Evolutionary conservation across 2,113 vertebrate species (phyloP).

Genomic region (Anoplopoma fimbria): DNA sequence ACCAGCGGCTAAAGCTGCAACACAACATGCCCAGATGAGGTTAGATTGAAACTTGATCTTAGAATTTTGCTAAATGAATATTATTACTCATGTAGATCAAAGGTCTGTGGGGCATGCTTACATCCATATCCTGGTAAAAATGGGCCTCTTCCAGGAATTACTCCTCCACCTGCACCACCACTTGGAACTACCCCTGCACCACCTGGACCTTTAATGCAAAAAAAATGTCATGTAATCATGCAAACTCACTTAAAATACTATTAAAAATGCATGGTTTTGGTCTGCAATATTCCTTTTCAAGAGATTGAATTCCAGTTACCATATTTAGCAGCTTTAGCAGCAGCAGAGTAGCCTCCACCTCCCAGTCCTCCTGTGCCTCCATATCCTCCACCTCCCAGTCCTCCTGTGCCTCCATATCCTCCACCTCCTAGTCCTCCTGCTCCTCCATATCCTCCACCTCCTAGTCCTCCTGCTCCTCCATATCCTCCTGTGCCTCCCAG

Average conservation of each 20-base stretch:
- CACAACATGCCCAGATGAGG: conserved; percentile 6
- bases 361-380: conserved; percentile 30
- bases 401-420: conserved; percentile 26
- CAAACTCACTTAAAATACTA: background rate
- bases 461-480: conserved; percentile 3
- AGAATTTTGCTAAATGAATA: background rate
- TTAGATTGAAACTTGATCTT: conserved; percentile 9
- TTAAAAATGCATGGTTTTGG: background rate
- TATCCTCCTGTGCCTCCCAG: conserved; percentile 24
- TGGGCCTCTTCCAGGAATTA: conserved; percentile 44
- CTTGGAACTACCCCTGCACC: conserved; percentile 47
- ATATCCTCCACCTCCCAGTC: background rate
- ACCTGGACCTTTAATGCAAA: conserved; percentile 43
- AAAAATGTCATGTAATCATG: background rate
- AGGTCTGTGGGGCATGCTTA: conserved; percentile 26
- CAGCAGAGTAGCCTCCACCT: conserved; percentile 47
- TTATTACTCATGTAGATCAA: background rate
- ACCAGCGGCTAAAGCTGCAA: conserved; percentile 61
- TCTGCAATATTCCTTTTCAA: background rate
- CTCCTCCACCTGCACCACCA: conserved; percentile 46
- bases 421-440: conserved; percentile 2
- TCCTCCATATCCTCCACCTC: conserved; percentile 30
- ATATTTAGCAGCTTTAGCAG: conserved; percentile 76
- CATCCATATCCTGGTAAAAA: conserved; percentile 73
- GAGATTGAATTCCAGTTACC: conserved; percentile 35